Conservation (phyloP, 92 coral and sea anemone species). For the Muricea muricata region DNA sequence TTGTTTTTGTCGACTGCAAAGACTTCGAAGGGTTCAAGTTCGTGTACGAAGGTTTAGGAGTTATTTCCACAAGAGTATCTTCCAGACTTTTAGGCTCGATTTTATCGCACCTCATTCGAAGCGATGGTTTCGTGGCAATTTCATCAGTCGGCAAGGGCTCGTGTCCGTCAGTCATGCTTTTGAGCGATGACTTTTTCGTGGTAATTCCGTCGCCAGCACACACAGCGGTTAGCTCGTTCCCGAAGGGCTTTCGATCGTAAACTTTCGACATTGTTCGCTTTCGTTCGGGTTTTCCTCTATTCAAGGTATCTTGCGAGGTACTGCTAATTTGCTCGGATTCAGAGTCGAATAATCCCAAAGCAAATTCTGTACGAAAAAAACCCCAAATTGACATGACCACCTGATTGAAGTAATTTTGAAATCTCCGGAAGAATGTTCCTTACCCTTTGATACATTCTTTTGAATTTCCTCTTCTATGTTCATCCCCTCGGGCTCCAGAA, state of each 20-base stretch:
- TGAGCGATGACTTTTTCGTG: slow-evolving; percentile 4
- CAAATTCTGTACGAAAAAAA: slow-evolving; percentile 12
- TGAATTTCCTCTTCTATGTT: slow-evolving; percentile 90
- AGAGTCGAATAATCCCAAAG: slow-evolving; percentile 14
- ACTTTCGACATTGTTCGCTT: slow-evolving; percentile 15
- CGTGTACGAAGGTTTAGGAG: background rate
- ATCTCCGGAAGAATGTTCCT: background rate
- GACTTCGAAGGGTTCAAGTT: slow-evolving; percentile 17
- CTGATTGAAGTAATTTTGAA: too few relatives aligned
- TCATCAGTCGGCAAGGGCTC: background rate
- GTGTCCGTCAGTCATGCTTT: background rate
- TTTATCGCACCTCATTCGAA: background rate
- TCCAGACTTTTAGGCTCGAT: background rate
- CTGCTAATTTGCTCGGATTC: slow-evolving; percentile 1
- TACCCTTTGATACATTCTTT: slow-evolving; percentile 95
- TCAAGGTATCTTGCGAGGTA: background rate
- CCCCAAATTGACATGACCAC: too few relatives aligned
- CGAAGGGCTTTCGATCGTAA: background rate
- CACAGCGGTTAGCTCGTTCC: background rate
- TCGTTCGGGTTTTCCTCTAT: background rate
- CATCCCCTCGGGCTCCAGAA: slow-evolving; percentile 88
- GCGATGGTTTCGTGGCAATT: background rate
- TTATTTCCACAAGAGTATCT: background rate
- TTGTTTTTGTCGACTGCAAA: slow-evolving; percentile 12
- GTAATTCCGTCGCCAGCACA: background rate